phyloP scores from a whole-genome alignment of 2,888 invertebrate genomes.

The Mamestra brassicae region DNA sequence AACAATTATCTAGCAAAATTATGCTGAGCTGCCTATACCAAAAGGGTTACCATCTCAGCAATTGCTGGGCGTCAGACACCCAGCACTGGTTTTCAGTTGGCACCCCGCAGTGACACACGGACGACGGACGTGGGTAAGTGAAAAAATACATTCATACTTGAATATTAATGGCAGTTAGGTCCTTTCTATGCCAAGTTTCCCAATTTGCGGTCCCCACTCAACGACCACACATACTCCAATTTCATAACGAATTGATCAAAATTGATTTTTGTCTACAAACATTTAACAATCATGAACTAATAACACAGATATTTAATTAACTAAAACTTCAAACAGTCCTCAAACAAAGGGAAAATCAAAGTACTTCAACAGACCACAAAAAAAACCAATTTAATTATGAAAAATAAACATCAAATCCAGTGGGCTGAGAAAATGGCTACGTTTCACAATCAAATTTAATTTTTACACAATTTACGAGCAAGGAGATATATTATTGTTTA shows the following conservation, averaged over 20 bases:
- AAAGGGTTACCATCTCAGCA: no score
- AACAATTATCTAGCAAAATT: no score
- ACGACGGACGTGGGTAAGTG: no score
- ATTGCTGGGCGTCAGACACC: no score
- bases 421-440: slow-evolving; percentile 43
- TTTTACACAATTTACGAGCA: slow-evolving; percentile 55
- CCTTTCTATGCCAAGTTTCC: not conserved
- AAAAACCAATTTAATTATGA: slow-evolving; percentile 24
- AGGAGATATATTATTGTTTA: slow-evolving; percentile 49
- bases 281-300: slow-evolving; percentile 6
- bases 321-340: slow-evolving; percentile 6
- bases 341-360: slow-evolving; percentile 9
- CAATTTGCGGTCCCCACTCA: not conserved
- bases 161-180: no score
- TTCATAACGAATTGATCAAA: not conserved
- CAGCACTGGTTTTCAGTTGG: no score
- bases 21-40: no score
- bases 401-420: slow-evolving; percentile 48
- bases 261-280: slow-evolving; percentile 8
- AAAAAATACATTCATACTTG: no score
- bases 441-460: slow-evolving; percentile 42
- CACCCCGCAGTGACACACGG: no score
- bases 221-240: not conserved
- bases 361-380: slow-evolving; percentile 1
- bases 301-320: slow-evolving; percentile 21